Evolutionary conservation across 2,888 invertebrate species (phyloP).

Genomic region (Tipula vernalis): DNA sequence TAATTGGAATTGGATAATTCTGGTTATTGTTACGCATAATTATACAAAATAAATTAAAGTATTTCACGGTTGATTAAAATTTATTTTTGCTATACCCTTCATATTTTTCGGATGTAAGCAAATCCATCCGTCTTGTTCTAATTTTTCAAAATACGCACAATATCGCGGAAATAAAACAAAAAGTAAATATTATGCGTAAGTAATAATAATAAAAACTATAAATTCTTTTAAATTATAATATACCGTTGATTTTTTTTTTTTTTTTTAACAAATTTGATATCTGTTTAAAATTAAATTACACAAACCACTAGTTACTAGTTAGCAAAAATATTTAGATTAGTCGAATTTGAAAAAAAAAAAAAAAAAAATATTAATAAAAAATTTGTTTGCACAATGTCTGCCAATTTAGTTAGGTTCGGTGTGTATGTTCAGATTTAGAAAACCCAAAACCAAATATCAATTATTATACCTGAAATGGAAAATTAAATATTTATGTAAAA

Average conservation of each 20-base stretch:
- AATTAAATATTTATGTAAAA: neutral
- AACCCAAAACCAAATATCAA: neutral
- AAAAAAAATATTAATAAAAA: neutral
- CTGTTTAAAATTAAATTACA: neutral
- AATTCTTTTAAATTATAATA: neutral
- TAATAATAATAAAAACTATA: neutral
- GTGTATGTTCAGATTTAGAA: neutral
- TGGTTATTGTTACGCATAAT: too few relatives aligned
- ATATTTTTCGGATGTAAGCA: neutral
- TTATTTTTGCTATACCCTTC: too few relatives aligned
- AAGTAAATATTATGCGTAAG: neutral
- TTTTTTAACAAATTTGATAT: neutral
- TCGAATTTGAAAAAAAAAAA: neutral
- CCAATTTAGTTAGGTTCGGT: neutral
- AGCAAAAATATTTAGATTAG: neutral
- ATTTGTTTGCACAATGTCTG: neutral
- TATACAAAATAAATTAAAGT: too few relatives aligned
- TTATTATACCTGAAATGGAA: neutral
- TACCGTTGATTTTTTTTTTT: neutral
- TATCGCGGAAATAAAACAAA: neutral
- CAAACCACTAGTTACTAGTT: neutral
- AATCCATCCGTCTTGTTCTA: neutral
- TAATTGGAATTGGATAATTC: too few relatives aligned
- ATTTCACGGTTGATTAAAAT: too few relatives aligned
- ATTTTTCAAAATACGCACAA: neutral